Conservation (phyloP, 2,113 vertebrate genomes). For the Riparia riparia region DNA sequence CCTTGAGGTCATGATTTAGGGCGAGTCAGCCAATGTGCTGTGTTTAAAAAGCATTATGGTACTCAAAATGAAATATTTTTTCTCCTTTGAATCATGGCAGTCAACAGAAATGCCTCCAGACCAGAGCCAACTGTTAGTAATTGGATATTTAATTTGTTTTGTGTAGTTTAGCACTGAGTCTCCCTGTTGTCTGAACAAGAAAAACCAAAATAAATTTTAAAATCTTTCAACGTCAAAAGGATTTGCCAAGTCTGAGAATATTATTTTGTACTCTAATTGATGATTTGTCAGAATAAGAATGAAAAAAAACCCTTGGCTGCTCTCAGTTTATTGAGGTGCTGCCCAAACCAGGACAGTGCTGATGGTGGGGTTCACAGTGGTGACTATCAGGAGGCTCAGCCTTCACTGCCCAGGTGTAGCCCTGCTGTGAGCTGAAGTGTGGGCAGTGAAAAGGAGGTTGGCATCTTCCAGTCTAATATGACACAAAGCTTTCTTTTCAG, state of each 20-base stretch:
- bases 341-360: background rate
- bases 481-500: background rate
- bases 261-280: conserved; percentile 8
- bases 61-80: conserved; percentile 35
- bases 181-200: conserved; percentile 4
- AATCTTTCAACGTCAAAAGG: background rate
- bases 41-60: conserved; percentile 3
- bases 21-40: conserved; percentile 14
- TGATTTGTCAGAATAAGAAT: background rate
- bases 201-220: background rate
- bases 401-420: background rate
- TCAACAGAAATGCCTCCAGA: conserved; percentile 51
- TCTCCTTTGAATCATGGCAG: background rate
- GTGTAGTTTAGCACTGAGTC: background rate
- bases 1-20: background rate
- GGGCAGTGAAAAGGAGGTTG: background rate
- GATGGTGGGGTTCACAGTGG: background rate
- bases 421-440: background rate
- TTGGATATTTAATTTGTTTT: conserved; percentile 35
- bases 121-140: conserved; percentile 47
- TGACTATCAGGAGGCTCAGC: background rate
- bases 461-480: background rate
- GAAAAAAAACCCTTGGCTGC: background rate
- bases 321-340: background rate
- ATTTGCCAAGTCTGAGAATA: conserved; percentile 15